Base-by-base conservation (phyloP, 2,797 vertebrate species). In the Todus mexicanus region DNA sequence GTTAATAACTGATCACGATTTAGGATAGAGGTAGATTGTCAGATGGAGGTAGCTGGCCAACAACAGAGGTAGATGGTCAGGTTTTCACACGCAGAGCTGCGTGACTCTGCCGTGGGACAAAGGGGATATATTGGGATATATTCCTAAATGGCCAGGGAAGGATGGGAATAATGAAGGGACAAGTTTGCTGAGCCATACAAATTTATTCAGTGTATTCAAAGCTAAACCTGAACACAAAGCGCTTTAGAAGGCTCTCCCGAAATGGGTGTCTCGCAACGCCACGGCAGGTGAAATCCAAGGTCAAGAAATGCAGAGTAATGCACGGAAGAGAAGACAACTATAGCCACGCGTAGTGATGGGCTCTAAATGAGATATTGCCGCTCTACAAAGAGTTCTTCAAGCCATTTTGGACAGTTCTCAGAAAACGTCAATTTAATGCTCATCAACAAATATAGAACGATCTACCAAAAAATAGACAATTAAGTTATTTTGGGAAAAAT, bases 401-500 rank as follows among this genome's bases (percentile, higher is more conserved):
- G 65, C 82, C 61, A 37, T 48, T 86, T 56, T 93, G 96, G 94
- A 85, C 73, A 69, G 51, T 85, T 54, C 87, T 94, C 93, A 94
- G 93, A 92, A 95, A 95, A 91, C 13, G 45, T 85, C 82, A 40
- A 72, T 91, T 50, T 87, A 78, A 63, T 48, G 92, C 73, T 96
- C 94, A 80, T 89, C 94, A 91, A 87, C 94, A 92, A 95, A 96
- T 91, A 94, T 65, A 92, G 95, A 92, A 85, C 4, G 4, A 89
- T 80, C 79, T 17, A 61, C 57, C 19, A 6, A 94, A 86, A 93
- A 83, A 56, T 0, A 69, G 25, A 78, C 87, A 93, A 85, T 91
- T 76, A 80, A 74, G 91, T 87, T 96, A 96, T 96, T 96, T 94
- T 86, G 79, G 94, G 96, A 66, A 89, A 92, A 95, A 75, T 0